phyloP scores from a whole-genome alignment of 2,888 invertebrate genomes.

The Phragmatobia fuliginosa region DNA sequence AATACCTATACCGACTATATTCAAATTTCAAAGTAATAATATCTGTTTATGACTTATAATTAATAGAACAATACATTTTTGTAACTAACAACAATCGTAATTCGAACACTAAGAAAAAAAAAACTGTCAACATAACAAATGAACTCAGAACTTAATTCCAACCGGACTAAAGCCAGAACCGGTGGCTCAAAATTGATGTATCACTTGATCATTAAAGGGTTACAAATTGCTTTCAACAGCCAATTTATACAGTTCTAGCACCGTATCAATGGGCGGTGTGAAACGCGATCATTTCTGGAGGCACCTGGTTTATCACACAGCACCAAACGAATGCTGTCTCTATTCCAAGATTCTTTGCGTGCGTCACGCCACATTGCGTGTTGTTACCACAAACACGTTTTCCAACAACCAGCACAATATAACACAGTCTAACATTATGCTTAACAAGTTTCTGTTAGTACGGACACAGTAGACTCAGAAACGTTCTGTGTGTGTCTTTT shows the following conservation, averaged over 20 bases:
- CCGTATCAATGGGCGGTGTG: constrained; percentile 50
- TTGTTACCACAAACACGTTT: constrained; percentile 32
- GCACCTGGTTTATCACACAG: constrained; percentile 62
- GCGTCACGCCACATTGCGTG: constrained; percentile 70
- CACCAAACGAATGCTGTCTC: constrained; percentile 59
- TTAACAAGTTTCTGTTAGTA: not conserved
- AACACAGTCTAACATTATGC: constrained; percentile 7
- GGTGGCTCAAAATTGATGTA: constrained; percentile 26
- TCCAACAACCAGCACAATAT: constrained; percentile 33
- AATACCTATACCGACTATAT: no score
- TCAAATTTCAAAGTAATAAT: no score
- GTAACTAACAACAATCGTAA: not conserved
- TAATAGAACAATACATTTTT: not conserved
- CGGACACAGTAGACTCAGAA: constrained; percentile 22
- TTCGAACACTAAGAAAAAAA: constrained; percentile 7
- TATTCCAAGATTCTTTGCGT: constrained; percentile 64
- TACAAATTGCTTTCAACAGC: constrained; percentile 50
- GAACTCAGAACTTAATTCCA: constrained; percentile 3
- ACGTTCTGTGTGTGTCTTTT: constrained; percentile 17
- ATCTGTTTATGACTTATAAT: not conserved
- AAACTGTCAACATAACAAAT: constrained; percentile 7
- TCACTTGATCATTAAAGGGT: constrained; percentile 42
- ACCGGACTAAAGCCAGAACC: not conserved
- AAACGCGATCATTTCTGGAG: constrained; percentile 56
- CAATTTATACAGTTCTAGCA: constrained; percentile 56